A percentile compares a stretch with the other conserved stretches of the same genome.
phyloP scores from a whole-genome alignment of 2,888 invertebrate species.

The Synergus laeviventris region DNA sequence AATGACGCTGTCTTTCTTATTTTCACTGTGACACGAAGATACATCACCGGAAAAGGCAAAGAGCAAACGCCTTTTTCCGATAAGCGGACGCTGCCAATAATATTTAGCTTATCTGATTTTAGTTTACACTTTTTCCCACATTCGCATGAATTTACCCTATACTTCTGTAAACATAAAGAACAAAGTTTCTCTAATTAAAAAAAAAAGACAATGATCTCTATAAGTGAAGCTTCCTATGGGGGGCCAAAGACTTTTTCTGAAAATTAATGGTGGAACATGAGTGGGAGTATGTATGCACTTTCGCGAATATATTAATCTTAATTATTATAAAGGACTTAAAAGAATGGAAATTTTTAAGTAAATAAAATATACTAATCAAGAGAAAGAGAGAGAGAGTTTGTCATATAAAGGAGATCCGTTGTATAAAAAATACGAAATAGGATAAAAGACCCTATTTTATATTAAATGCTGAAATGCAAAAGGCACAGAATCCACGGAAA shows the following conservation, averaged over 20 bases:
- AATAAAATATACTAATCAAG: constrained; percentile 30
- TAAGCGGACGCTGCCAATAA: constrained; percentile 10
- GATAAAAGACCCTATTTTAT: background rate
- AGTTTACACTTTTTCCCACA: constrained; percentile 13
- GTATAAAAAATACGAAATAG: background rate
- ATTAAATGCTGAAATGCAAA: too few relatives aligned
- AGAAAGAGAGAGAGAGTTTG: constrained; percentile 50
- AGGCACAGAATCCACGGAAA: too few relatives aligned
- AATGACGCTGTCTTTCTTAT: constrained; percentile 32
- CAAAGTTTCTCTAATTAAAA: constrained; percentile 20
- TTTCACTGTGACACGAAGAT: constrained; percentile 24
- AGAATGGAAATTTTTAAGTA: background rate
- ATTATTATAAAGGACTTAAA: background rate
- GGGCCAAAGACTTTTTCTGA: background rate
- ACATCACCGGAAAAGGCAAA: constrained; percentile 2
- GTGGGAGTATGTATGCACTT: too few relatives aligned
- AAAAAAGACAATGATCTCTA: background rate
- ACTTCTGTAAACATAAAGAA: background rate
- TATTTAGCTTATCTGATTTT: constrained; percentile 20
- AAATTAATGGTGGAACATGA: too few relatives aligned
- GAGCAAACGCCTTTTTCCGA: constrained; percentile 30
- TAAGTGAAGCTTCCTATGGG: background rate
- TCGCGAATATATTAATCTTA: background rate
- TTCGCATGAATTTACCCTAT: background rate
- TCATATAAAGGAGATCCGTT: background rate